These are phyloP conservation scores for Limnephilus auricula DNA, from an alignment of 2,888 invertebrate species.

Conservation along the genomic window DNA sequence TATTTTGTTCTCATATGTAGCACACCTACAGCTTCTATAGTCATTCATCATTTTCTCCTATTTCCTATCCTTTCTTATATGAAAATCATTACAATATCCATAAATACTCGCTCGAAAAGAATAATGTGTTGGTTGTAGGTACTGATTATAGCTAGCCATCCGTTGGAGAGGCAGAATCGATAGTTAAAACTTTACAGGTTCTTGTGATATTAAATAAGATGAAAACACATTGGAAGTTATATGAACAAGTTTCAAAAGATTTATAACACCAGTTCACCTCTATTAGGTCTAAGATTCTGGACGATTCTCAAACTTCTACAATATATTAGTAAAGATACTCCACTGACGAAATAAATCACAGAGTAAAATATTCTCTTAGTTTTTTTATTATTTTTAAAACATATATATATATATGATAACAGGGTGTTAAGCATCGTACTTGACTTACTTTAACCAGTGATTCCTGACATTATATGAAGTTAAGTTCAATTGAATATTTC, in stretches of 20 bases:
- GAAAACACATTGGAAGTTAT: neutral
- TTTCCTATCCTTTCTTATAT: neutral
- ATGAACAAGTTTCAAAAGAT: neutral
- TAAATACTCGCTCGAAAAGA: neutral
- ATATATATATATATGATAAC: too few relatives aligned
- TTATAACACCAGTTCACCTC: conserved; percentile 28
- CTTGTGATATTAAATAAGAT: neutral
- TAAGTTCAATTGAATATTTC: too few relatives aligned
- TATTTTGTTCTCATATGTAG: neutral
- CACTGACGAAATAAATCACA: too few relatives aligned
- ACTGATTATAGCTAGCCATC: neutral
- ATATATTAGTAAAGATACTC: neutral
- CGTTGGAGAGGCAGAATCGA: neutral
- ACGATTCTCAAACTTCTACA: neutral
- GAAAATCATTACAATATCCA: neutral
- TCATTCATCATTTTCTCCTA: neutral
- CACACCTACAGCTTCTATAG: neutral
- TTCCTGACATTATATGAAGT: too few relatives aligned
- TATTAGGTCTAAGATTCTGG: neutral
- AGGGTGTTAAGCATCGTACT: too few relatives aligned
- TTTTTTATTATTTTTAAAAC: too few relatives aligned
- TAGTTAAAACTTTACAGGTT: conserved; percentile 20
- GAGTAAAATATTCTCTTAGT: too few relatives aligned
- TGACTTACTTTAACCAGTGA: too few relatives aligned
- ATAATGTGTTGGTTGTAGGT: neutral